phyloP scores from a whole-genome alignment of 2,888 invertebrate species.

The Pachymerium ferrugineum region DNA sequence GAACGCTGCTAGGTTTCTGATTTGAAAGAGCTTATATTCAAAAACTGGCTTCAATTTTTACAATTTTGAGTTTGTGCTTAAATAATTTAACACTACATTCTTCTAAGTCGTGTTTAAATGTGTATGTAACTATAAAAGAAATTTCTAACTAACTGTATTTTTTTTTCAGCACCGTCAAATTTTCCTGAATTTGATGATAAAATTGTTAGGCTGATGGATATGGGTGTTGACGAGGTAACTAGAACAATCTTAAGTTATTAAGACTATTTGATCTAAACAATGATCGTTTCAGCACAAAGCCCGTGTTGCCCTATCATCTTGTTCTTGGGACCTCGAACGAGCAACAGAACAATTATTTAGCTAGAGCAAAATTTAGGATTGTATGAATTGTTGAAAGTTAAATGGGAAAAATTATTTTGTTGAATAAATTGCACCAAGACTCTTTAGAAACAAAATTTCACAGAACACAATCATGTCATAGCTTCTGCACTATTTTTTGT shows the following conservation, averaged over 20 bases:
- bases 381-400: background rate
- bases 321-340: constrained; percentile 85
- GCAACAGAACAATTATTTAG: constrained; percentile 85
- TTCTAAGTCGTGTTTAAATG: too few relatives aligned
- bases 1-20: too few relatives aligned
- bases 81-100: too few relatives aligned
- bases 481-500: too few relatives aligned
- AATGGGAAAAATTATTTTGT: constrained; percentile 23
- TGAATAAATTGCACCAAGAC: background rate
- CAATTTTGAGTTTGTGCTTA: too few relatives aligned
- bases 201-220: constrained; percentile 80
- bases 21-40: too few relatives aligned
- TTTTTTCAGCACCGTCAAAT: constrained; percentile 60
- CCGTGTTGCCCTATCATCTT: constrained; percentile 80
- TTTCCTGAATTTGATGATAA: constrained; percentile 78
- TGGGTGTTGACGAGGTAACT: constrained; percentile 76
- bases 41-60: too few relatives aligned
- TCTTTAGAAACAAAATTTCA: background rate
- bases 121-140: too few relatives aligned
- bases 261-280: background rate
- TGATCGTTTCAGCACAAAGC: constrained; percentile 60
- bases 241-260: background rate
- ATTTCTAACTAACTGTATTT: too few relatives aligned
- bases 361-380: constrained; percentile 49
- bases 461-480: background rate